Percentiles rank a stretch among this genome's conserved stretches.
Evolutionary conservation across 2,888 invertebrate genomes (phyloP).

Genomic region (Archaeoteleia sp.): DNA sequence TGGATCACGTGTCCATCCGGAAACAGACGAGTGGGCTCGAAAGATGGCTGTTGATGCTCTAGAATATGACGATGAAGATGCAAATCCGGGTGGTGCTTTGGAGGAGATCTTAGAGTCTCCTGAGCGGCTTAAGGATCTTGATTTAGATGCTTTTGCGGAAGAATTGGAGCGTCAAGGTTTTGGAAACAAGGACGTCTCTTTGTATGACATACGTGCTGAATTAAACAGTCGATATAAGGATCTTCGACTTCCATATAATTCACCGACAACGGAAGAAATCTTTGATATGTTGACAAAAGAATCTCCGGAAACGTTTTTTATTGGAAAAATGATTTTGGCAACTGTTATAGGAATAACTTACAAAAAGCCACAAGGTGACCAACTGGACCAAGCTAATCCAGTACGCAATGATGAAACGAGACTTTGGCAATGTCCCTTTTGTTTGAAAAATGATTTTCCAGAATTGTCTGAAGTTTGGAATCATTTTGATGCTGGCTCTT

Average conservation of each 20-base stretch:
- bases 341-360: too few relatives aligned
- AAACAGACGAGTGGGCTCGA: too few relatives aligned
- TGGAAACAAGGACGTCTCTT: conserved; percentile 90
- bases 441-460: too few relatives aligned
- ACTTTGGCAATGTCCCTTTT: too few relatives aligned
- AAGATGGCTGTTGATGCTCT: too few relatives aligned
- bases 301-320: conserved; percentile 92
- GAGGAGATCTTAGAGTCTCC: conserved; percentile 97
- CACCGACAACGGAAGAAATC: conserved; percentile 88
- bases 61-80: conserved; percentile 96
- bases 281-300: conserved; percentile 97
- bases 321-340: conserved; percentile 87
- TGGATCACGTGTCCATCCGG: too few relatives aligned
- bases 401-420: too few relatives aligned
- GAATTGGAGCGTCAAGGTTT: conserved; percentile 92
- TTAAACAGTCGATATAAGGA: conserved; percentile 94
- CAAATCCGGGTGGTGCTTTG: conserved; percentile 91
- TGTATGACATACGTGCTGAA: conserved; percentile 97
- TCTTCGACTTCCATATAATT: conserved; percentile 83
- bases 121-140: conserved; percentile 92
- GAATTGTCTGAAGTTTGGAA: too few relatives aligned
- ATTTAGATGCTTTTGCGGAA: conserved; percentile 98
- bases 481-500: too few relatives aligned
- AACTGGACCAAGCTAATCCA: too few relatives aligned
- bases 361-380: too few relatives aligned